phyloP scores from a whole-genome alignment of 2,113 vertebrate species.

The Ptyas mucosa region DNA sequence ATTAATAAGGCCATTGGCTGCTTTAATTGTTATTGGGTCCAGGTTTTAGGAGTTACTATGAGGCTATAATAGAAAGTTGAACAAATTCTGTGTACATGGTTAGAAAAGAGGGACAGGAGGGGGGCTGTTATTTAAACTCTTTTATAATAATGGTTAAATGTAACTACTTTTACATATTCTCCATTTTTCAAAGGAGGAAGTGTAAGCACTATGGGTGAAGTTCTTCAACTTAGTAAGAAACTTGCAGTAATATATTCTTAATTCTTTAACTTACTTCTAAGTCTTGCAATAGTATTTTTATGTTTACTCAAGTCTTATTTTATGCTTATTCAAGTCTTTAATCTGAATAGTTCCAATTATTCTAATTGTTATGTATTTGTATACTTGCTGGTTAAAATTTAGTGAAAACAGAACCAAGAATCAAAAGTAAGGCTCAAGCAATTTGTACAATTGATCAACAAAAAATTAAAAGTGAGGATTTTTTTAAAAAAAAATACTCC shows the following conservation, averaged over 20 bases:
- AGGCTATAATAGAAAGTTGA: slow-evolving; percentile 16
- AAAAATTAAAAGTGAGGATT: not conserved
- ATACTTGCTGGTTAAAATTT: not conserved
- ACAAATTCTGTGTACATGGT: slow-evolving; percentile 32
- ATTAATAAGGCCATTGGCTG: slow-evolving; percentile 49
- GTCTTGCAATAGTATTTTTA: not conserved
- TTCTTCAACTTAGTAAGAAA: not conserved
- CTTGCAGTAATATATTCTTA: not conserved
- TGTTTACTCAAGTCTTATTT: not conserved
- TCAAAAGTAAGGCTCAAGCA: not conserved
- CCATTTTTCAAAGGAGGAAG: not conserved
- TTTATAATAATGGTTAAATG: slow-evolving; percentile 5
- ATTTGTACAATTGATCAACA: not conserved
- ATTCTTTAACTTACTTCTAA: not conserved
- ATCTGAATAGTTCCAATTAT: not conserved
- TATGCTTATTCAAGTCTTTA: too few relatives aligned
- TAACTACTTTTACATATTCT: slow-evolving; percentile 20
- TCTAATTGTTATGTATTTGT: not conserved
- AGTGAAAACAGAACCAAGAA: not conserved
- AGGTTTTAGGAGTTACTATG: slow-evolving; percentile 30
- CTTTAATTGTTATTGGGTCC: slow-evolving; percentile 27
- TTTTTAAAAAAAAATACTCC: not conserved
- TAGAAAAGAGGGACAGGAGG: slow-evolving; percentile 2
- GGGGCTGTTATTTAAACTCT: slow-evolving; percentile 1
- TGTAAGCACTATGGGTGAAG: not conserved